These are phyloP conservation scores for Nycticebus coucang DNA, from an alignment of 2,113 vertebrate genomes.

Conservation along the genomic window DNA sequence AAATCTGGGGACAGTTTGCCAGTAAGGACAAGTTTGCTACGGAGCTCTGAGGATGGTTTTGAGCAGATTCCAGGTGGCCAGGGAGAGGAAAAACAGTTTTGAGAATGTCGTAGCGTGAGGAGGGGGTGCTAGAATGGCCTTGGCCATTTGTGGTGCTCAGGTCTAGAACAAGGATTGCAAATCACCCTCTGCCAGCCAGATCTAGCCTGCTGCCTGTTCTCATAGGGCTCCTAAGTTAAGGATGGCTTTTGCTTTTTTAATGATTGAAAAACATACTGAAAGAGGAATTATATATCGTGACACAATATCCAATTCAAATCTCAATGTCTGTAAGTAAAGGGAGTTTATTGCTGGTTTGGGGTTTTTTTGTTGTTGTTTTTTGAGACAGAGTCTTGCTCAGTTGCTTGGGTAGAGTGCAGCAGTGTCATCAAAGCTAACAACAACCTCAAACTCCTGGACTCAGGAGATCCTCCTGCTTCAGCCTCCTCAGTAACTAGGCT, in stretches of 20 bases:
- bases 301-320: not conserved
- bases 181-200: accelerated
- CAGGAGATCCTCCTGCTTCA: too few species aligned
- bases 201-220: not conserved
- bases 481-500: too few species aligned
- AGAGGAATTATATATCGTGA: not conserved
- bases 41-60: not conserved
- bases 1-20: not conserved
- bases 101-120: not conserved
- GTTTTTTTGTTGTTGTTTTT: too few species aligned
- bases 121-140: not conserved
- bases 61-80: not conserved
- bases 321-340: not conserved
- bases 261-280: not conserved
- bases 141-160: too few species aligned
- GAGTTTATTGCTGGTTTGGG: too few species aligned
- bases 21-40: not conserved
- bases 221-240: not conserved
- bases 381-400: too few species aligned
- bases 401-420: too few species aligned
- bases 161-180: not conserved
- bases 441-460: too few species aligned
- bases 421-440: too few species aligned
- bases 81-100: not conserved
- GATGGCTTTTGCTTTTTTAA: not conserved